Conservation (phyloP, 2,113 vertebrate species). For the Symphodus melops region DNA sequence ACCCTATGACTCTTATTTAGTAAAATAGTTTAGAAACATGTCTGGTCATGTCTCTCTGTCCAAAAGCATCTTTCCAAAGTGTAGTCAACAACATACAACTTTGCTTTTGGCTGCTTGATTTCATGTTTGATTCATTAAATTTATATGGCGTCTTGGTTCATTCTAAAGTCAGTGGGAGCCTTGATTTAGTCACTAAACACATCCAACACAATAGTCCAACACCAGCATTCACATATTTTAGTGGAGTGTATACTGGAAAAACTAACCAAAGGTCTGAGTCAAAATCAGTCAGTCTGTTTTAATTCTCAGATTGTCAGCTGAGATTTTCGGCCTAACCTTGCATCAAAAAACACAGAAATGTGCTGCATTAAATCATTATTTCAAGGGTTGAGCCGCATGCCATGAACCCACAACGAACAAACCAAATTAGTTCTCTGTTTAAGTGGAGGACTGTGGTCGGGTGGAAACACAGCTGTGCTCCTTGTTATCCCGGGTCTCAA, state of each 20-base stretch:
- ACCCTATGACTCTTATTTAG: no score
- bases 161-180: no score
- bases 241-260: slow-evolving; percentile 18
- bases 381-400: slow-evolving; percentile 27
- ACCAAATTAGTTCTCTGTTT: slow-evolving; percentile 20
- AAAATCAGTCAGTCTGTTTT: slow-evolving; percentile 5
- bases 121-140: no score
- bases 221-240: slow-evolving; percentile 10
- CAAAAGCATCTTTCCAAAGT: no score
- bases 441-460: neutral
- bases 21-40: no score
- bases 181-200: neutral
- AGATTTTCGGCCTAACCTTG: slow-evolving; percentile 31
- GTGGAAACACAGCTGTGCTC: slow-evolving; percentile 73
- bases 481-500: slow-evolving; percentile 32
- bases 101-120: no score
- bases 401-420: slow-evolving; percentile 35
- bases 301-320: slow-evolving; percentile 34
- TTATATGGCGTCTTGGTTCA: no score
- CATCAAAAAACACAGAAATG: slow-evolving; percentile 61
- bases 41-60: no score
- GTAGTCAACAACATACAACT: no score
- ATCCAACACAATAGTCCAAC: neutral
- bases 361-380: slow-evolving; percentile 49
- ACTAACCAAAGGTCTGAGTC: slow-evolving; percentile 23